Evolutionary conservation across 1,140 invertebrate genomes (phyloP), one percentile per base, ranked within the genome.

Genomic region (Sycophaga agraensis): DNA sequence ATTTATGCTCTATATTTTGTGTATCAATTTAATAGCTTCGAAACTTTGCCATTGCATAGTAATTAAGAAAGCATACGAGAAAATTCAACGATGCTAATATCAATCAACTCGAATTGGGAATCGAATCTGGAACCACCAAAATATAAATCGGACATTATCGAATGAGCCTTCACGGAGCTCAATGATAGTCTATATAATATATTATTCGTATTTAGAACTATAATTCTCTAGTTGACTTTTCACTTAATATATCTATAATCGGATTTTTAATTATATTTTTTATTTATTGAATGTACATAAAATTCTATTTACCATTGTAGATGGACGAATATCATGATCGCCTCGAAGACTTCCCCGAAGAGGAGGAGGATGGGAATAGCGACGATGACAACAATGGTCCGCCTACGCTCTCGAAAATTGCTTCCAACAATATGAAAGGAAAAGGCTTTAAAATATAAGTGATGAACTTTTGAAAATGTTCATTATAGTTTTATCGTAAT

Each of bases 371-470:
- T 49, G 66, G 70, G 34, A 76, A 77, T n/a, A 80, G 74, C 58
- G 78, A 80, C 51, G 77, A 77, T 40, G 73, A 78, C 40, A 77
- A 73, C 51, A 77, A 80, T 55, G 66, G 65, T 17, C 73, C 69
- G 56, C 72, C 73, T 24, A 65, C 71, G n/a, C 71, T 74, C 39
- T 51, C 59, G 45, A 72, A 73, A 35, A 73, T 76, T 14, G 68
- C 67, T 7, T 64, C 74, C 0, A 77, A 73, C 19, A 71, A 73
- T 19, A 68, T 76, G 46, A 67, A 72, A 59, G 72, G 75, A 26
- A 80, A 76, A 65, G 69, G 73, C 45, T 83, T 83, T 63, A 77
- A 80, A 62, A 80, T 83, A 78, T 76, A 82, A 70, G 77, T 77
- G n/a, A 82, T 82, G 72, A 73, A 82, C 61, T 80, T 74, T 71